Percentiles rank a stretch among this genome's conserved stretches.
Conservation (phyloP, 2,113 vertebrate species). For the Poicephalus gulielmi region DNA sequence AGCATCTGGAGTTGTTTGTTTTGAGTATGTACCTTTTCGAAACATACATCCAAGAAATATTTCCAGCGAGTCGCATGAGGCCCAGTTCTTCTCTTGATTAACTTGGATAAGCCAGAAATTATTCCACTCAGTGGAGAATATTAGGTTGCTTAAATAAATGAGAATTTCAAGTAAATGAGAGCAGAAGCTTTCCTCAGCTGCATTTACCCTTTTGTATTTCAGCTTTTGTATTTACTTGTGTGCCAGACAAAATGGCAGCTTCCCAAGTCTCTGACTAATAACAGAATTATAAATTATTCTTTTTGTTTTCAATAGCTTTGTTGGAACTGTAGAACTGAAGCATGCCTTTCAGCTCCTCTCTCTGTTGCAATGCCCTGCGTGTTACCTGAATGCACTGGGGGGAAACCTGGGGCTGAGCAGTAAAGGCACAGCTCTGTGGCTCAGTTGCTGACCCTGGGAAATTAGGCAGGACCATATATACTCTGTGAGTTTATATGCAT, state of each 20-base stretch:
- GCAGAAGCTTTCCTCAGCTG: not conserved
- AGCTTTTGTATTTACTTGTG: not conserved
- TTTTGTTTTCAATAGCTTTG: not conserved
- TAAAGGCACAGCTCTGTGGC: not conserved
- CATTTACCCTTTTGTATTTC: not conserved
- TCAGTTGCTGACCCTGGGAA: not conserved
- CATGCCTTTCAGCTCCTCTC: not conserved
- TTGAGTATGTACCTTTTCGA: not conserved
- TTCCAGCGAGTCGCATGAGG: not conserved
- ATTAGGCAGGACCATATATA: not conserved
- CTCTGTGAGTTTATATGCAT: not conserved
- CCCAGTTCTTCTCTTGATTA: not conserved
- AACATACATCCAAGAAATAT: not conserved
- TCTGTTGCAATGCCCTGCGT: not conserved
- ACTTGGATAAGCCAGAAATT: not conserved
- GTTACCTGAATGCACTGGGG: not conserved
- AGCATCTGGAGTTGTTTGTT: conserved; percentile 1
- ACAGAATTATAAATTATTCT: not conserved
- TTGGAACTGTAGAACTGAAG: not conserved
- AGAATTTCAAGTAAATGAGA: not conserved
- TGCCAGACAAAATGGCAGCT: not conserved
- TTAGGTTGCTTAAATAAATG: not conserved
- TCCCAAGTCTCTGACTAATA: not conserved
- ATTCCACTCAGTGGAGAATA: not conserved
- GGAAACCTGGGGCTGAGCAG: not conserved